phyloP scores from a whole-genome alignment of 2,888 invertebrate species.

The Acanthosoma haemorrhoidale region DNA sequence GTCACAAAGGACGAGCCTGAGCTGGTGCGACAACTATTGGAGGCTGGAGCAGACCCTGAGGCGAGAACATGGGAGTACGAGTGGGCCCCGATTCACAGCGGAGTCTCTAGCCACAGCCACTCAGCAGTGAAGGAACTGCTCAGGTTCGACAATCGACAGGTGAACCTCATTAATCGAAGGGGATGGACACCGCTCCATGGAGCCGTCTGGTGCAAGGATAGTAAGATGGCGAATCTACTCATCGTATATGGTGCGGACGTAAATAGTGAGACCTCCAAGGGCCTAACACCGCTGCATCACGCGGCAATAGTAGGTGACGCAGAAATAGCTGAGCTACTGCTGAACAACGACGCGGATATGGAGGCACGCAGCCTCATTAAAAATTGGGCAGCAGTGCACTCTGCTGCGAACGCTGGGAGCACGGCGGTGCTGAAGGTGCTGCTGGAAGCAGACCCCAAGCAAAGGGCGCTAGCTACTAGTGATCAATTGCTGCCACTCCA shows the following conservation, averaged over 20 bases:
- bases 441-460: neutral
- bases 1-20: neutral
- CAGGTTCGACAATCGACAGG: neutral
- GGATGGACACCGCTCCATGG: neutral
- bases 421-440: neutral
- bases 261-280: neutral
- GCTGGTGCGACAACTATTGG: neutral
- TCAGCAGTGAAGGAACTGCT: neutral
- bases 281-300: neutral
- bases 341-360: neutral
- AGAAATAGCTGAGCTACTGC: neutral
- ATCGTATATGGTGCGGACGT: neutral
- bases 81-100: neutral
- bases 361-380: neutral
- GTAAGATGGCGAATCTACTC: neutral
- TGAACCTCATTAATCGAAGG: neutral
- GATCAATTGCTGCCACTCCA: neutral
- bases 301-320: neutral
- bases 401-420: neutral
- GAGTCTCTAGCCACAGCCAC: neutral
- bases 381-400: conserved; percentile 1
- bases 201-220: neutral
- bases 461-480: neutral
- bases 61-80: neutral
- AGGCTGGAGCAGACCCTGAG: neutral